phyloP scores from a whole-genome alignment of 1,140 invertebrate species.

The Drosophila truncata region DNA sequence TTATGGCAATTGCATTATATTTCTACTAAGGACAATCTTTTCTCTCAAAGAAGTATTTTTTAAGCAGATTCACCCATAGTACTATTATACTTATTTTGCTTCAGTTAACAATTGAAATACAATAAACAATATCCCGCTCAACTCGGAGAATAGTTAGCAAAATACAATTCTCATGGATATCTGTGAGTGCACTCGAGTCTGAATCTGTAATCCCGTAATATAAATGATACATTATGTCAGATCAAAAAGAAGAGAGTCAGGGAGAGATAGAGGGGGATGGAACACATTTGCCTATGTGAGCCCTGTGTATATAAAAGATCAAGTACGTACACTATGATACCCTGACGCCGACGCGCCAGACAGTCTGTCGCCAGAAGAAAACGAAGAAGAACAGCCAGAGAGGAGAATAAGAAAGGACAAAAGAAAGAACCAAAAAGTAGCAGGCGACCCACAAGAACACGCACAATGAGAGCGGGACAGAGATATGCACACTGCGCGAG shows the following conservation, averaged over 20 bases:
- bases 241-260: conserved; percentile 16
- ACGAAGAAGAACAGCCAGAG: background rate
- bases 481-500: conserved; percentile 45
- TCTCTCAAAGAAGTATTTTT: background rate
- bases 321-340: conserved; percentile 35
- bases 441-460: conserved; percentile 59
- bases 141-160: conserved; percentile 18
- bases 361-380: conserved; percentile 72
- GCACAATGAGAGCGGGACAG: conserved; percentile 75
- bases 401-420: conserved; percentile 14
- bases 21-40: background rate
- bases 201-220: conserved; percentile 66
- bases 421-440: conserved; percentile 56
- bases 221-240: conserved; percentile 72
- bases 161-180: conserved; percentile 30
- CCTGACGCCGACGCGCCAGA: conserved; percentile 65
- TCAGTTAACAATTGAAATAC: conserved; percentile 26
- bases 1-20: background rate
- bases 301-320: conserved; percentile 16
- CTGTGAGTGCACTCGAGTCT: conserved; percentile 32
- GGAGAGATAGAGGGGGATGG: background rate
- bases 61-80: background rate
- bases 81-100: background rate
- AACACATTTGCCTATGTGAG: conserved; percentile 49
- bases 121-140: conserved; percentile 33